phyloP scores from a whole-genome alignment of 2,888 invertebrate genomes.

The Tenthredo notha region DNA sequence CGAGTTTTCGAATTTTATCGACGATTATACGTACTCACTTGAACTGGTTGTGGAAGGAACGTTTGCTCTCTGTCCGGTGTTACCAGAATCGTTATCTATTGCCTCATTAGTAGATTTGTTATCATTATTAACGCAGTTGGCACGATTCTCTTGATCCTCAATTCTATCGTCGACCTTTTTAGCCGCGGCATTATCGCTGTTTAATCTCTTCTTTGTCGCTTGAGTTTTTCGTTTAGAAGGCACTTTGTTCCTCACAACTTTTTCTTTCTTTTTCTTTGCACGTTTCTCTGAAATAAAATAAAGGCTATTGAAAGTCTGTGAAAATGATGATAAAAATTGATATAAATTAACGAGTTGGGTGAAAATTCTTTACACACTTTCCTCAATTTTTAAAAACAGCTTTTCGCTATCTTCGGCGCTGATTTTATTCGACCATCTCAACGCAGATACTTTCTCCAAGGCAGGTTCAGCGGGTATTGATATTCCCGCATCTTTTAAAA shows the following conservation, averaged over 20 bases:
- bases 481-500: conserved; percentile 75
- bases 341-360: conserved; percentile 10
- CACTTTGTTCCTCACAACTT: conserved; percentile 66
- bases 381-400: conserved; percentile 64
- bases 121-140: conserved; percentile 67
- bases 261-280: conserved; percentile 68
- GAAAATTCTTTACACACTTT: conserved; percentile 55
- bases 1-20: not conserved
- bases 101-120: conserved; percentile 47
- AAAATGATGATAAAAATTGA: not conserved
- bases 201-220: conserved; percentile 60
- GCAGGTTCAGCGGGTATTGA: conserved; percentile 76
- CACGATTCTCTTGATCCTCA: conserved; percentile 76
- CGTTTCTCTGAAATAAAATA: conserved; percentile 66
- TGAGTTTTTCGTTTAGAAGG: conserved; percentile 68
- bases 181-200: conserved; percentile 57
- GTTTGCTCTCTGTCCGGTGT: not conserved
- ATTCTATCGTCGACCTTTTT: conserved; percentile 65
- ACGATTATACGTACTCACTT: conserved; percentile 42
- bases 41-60: conserved; percentile 32
- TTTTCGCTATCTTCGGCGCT: conserved; percentile 72
- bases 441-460: conserved; percentile 75
- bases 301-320: conserved; percentile 8
- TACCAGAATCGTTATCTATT: not conserved
- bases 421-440: conserved; percentile 76